Percentiles rank a stretch among this genome's conserved stretches.
These are phyloP conservation scores for Drosophila longiperda DNA, from an alignment of 2,888 invertebrate species.

Conservation along the genomic window DNA sequence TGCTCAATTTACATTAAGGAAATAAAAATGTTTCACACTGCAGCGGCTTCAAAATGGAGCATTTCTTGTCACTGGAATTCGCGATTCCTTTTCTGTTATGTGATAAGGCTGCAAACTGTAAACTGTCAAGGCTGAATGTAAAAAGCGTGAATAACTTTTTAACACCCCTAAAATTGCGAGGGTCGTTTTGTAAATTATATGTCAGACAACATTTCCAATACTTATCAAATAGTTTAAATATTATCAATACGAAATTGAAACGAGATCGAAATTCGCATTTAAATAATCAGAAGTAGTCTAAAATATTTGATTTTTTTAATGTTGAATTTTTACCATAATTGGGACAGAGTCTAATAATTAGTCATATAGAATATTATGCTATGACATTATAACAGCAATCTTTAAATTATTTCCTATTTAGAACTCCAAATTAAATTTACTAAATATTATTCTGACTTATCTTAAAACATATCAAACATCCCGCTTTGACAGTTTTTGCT, in stretches of 20 bases:
- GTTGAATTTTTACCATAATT: background rate
- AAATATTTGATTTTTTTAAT: background rate
- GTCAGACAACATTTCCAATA: background rate
- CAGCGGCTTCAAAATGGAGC: conserved; percentile 61
- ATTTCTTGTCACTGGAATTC: conserved; percentile 9
- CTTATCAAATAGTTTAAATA: background rate
- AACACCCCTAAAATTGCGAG: conserved; percentile 34
- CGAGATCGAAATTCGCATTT: background rate
- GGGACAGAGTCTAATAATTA: background rate
- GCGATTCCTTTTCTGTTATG: conserved; percentile 53
- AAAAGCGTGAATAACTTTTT: conserved; percentile 35
- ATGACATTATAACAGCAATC: background rate
- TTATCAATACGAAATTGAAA: background rate
- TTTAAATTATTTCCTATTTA: background rate
- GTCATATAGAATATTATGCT: background rate
- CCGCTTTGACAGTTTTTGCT: conserved; percentile 47
- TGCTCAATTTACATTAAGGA: conserved; percentile 68
- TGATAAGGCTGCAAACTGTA: conserved; percentile 58
- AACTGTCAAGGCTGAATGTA: conserved; percentile 15
- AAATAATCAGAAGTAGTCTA: background rate
- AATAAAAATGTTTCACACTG: conserved; percentile 69
- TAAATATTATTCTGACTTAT: background rate
- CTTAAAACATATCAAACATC: conserved; percentile 29
- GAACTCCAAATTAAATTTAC: background rate
- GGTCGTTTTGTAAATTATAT: conserved; percentile 19